Base-by-base conservation (phyloP, 2,113 vertebrate genomes). In the Cairina moschata region DNA sequence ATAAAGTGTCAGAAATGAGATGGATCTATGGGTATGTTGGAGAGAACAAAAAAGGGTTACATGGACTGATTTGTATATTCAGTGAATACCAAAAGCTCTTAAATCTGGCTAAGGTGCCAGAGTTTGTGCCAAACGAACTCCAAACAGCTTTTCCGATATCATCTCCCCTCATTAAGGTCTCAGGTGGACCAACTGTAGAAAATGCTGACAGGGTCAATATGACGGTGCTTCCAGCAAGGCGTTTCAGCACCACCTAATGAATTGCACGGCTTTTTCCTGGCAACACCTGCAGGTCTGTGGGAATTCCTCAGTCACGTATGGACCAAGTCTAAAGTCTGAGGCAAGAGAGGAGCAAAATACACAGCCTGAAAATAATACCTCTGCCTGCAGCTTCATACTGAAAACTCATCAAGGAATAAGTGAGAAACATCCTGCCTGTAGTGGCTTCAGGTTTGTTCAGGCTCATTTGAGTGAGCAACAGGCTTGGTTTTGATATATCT, bases 221-320 rank as follows among this genome's bases (percentile, higher is more conserved):
- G 6, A 60, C 4, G 1, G 36, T 34, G 25, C 74, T 87, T 92
- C n/a, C 90, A 86, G 66, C 83, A 32, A 88, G 75, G 75, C 68
- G 28, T 79, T 93, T 86, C 90, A 89, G 91, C 93, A 91, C 48
- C 91, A 93, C 74, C 67, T 95, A 86, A 92, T 92, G 91, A 93
- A 87, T 58, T 23, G 54, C 13, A 59, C 58, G 5, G 8, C 13
- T 65, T 91, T 94, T 88, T 89, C 83, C 62, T 84, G 93, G 91
- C 86, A 87, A 58, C 48, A 44, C 56, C 68, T 50, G 56, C 38
- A 42, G 14, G n/a, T 66, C 63, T 62, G 65, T 85, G 83, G 72
- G 78, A 89, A 93, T 93, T 89, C 86, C 74, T 83, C 66, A 52
- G 4, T 63, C 74, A 11, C 8, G 34, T 50, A 58, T 3, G 5